Evolutionary conservation across 2,888 invertebrate species (phyloP).

Genomic region (Eumacrocentrus americanus): DNA sequence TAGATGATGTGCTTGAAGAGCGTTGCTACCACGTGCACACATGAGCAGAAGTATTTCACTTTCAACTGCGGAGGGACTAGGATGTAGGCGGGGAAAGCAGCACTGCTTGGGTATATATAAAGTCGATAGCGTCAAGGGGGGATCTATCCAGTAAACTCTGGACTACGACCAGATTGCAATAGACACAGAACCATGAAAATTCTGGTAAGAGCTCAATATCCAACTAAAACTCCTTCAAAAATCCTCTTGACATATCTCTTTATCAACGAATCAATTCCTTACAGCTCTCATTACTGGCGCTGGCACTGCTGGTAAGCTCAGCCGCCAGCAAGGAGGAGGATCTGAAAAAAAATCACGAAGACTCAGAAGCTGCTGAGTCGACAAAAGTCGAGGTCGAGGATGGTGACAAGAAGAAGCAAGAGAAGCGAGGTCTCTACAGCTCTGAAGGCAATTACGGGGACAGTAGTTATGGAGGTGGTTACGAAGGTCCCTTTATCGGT

Average conservation of each 20-base stretch:
- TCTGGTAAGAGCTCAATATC: constrained; percentile 56
- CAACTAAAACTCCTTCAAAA: no score
- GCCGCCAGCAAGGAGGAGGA: constrained; percentile 43
- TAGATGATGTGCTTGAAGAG: constrained; percentile 23
- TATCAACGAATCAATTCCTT: constrained; percentile 17
- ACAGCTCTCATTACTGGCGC: constrained; percentile 43
- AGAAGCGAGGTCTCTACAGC: constrained; percentile 75
- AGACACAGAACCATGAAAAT: constrained; percentile 52
- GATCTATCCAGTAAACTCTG: constrained; percentile 59
- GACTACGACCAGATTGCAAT: constrained; percentile 49
- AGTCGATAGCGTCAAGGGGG: constrained; percentile 53
- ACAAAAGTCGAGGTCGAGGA: constrained; percentile 49
- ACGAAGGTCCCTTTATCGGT: constrained; percentile 34
- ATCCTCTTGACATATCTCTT: background rate
- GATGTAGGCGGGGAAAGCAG: constrained; percentile 56
- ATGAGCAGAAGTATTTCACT: constrained; percentile 53
- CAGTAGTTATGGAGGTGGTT: constrained; percentile 45
- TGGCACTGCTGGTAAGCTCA: constrained; percentile 48
- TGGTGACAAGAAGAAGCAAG: constrained; percentile 72
- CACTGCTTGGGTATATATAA: constrained; percentile 52
- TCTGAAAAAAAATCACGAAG: background rate
- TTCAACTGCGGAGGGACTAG: constrained; percentile 49
- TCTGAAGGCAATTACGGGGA: constrained; percentile 53
- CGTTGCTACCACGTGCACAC: constrained; percentile 17
- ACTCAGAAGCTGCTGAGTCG: constrained; percentile 26